Base-by-base conservation (phyloP, 2,888 invertebrate genomes). In the Lepidochrysops patricia region DNA sequence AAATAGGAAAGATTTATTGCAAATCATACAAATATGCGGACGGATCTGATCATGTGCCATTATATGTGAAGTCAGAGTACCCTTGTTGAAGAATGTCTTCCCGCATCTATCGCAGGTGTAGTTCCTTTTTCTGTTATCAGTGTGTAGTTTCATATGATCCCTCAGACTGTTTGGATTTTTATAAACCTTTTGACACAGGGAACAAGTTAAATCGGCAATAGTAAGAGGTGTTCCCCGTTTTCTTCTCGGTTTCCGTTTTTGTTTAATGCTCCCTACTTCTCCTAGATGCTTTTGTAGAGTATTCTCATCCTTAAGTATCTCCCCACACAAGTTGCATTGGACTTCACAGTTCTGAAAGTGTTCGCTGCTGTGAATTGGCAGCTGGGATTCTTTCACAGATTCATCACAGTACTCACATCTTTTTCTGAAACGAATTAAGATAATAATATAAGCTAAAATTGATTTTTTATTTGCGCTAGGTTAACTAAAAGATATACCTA, bases 141-240 rank as follows among this genome's bases (percentile, higher is more conserved):
- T 85, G 92, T 94, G 94, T 0, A 91, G 79, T 68, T 91, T 91
- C 61, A 91, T 91, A 64, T 94, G 94, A 23, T 91, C 86, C n/a
- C 75, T 61, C 7, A 77, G 57, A 34, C 77, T 77, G 49, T 79
- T 79, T 0, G 71, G 71, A 13, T 84, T 67, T 29, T 87, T 87
- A 4, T 86, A 87, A 0, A 86, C 76, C 61, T 87, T 87, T 57
- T 82, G 76, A 61, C 88, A 89, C 2, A 82, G 62, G 0, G 71
- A 70, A 60, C 87, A 88, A 0, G 87, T 88, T 12, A 89, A 61
- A 12, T 88, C 88, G 15, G 81, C 84, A 27, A 80, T 63, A 0
- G 85, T 86, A 29, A 85, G 74, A 0, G 84, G 84, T 0, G 82
- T 81, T 0, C 84, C 85, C 2, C 68, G 68, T 66, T 87, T 87